phyloP scores from a whole-genome alignment of 2,797 vertebrate species.

The Threskiornis aethiopicus region DNA sequence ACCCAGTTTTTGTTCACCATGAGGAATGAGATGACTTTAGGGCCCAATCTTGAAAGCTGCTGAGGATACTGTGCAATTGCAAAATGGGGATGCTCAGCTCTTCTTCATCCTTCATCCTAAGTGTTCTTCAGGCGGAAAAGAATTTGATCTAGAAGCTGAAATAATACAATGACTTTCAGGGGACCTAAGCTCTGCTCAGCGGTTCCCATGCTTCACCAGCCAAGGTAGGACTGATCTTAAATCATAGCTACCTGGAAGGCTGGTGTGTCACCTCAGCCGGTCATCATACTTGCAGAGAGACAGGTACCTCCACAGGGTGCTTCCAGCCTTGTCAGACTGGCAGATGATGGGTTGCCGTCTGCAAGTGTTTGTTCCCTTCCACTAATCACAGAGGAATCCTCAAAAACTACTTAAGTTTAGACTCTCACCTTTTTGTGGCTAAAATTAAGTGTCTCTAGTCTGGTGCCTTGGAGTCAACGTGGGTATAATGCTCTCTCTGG shows the following conservation, averaged over 20 bases:
- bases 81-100: neutral
- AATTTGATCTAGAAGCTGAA: neutral
- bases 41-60: neutral
- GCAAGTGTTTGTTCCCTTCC: neutral
- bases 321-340: neutral
- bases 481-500: neutral
- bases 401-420: neutral
- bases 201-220: neutral
- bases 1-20: neutral
- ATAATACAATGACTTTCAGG: neutral
- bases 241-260: neutral
- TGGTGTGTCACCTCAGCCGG: neutral
- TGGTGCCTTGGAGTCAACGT: neutral
- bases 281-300: neutral
- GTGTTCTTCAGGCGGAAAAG: neutral
- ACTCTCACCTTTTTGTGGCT: neutral
- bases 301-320: neutral
- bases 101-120: neutral
- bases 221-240: neutral
- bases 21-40: neutral
- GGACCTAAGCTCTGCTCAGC: neutral
- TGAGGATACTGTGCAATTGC: neutral
- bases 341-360: neutral
- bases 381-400: neutral
- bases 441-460: neutral